Evolutionary conservation across 2,113 vertebrate species (phyloP), one percentile per base, ranked within the genome.

Genomic region (Mixornis gularis): DNA sequence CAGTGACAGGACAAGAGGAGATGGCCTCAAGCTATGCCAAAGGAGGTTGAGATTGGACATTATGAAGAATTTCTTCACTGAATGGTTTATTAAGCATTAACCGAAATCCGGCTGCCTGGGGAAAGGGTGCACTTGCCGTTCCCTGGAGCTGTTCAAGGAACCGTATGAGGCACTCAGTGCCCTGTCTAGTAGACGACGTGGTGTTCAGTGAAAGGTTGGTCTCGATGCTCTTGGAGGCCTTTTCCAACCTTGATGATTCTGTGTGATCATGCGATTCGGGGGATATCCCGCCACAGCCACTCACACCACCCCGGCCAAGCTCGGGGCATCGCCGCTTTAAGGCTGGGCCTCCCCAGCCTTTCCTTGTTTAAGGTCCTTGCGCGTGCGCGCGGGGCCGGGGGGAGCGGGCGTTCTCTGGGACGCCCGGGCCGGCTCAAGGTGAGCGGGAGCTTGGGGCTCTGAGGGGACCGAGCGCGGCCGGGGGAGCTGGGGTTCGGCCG

Each of bases 331-430:
- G 64, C 72, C 72, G 43, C 64, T 83, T 89, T 70, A 71, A 83
- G 7, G 10, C 0, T 0, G 3, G 18, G 0, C 0, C 12, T 0
- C 1, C 2, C 1, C 43, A 0, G 14, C 4, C 1, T 20, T 56
- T 17, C 36, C 77, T 32, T 10, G 49, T 70, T 56, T 56, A 63
- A 83, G 62, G 22, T 0, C 3, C 5, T 6, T 15, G 63, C 49
- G 79, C 68, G 3, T 59, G 77, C 71, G 79, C 43, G 43, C 3
- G 10, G 48, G 38, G 10, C 26, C 5, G 59, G 17, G 13, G 55
- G 55, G n/a, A 5, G 4, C 0, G 48, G 2, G 41, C 3, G 20
- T 1, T 3, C 8, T 4, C 1, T 1, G 30, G n/a, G 38, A 34
- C 12, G 6, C 6, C 3, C 6, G 30, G 43, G 51, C 21, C 24